A percentile compares a stretch with the other conserved stretches of the same genome.
phyloP scores from a whole-genome alignment of 2,797 vertebrate genomes.

The Sylvilagus floridanus region DNA sequence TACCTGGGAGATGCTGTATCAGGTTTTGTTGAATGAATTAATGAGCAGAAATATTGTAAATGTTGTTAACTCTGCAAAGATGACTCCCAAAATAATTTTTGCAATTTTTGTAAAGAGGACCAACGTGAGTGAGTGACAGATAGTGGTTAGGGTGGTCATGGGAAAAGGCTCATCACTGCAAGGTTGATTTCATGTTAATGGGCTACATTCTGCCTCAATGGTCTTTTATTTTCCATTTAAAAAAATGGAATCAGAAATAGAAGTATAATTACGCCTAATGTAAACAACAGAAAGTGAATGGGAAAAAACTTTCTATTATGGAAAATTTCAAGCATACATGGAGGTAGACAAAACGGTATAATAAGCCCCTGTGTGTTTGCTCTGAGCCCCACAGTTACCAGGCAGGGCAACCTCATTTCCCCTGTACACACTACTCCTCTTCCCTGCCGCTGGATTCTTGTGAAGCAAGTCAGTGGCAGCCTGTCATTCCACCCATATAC shows the following conservation, averaged over 20 bases:
- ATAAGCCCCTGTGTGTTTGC: not conserved
- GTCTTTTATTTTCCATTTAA: constrained; percentile 18
- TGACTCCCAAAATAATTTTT: not conserved
- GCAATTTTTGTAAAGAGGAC: not conserved
- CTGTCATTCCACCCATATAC: not conserved
- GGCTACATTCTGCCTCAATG: not conserved
- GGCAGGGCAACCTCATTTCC: not conserved
- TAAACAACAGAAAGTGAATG: not conserved
- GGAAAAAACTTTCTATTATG: not conserved
- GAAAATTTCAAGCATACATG: not conserved
- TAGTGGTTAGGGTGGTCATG: not conserved
- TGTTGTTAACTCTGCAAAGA: not conserved
- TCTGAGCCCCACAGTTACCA: not conserved
- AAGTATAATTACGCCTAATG: not conserved
- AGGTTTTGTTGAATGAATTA: not conserved
- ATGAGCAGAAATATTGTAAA: not conserved
- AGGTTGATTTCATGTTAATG: constrained; percentile 1
- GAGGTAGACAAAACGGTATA: not conserved
- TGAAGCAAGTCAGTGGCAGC: not conserved
- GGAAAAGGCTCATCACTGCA: not conserved
- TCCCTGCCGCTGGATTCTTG: not conserved
- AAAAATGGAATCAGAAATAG: not conserved
- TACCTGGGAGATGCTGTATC: not conserved
- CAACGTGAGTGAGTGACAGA: not conserved
- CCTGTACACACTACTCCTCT: too few relatives aligned